Percentiles rank a stretch among this genome's conserved stretches.
These are phyloP conservation scores for Drosophila siamana DNA, from an alignment of 2,888 invertebrate species.

Conservation along the genomic window DNA sequence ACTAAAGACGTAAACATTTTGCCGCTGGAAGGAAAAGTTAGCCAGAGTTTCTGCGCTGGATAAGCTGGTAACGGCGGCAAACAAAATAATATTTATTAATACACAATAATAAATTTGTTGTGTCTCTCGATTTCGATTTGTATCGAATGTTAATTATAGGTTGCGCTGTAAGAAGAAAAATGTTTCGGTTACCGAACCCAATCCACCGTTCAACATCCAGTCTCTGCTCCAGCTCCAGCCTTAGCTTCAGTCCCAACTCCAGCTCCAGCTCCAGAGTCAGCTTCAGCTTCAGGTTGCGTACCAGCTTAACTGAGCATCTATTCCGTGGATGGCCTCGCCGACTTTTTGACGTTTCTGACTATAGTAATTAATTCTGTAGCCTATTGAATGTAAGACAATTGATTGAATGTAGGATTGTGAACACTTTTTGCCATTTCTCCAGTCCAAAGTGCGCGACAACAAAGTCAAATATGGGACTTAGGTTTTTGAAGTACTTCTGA, in stretches of 20 bases:
- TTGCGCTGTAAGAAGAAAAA: slow-evolving; percentile 79
- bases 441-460: background rate
- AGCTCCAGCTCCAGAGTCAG: background rate
- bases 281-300: background rate
- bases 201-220: slow-evolving; percentile 17
- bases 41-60: slow-evolving; percentile 21
- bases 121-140: slow-evolving; percentile 85
- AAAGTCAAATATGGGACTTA: too few relatives aligned
- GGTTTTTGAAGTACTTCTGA: too few relatives aligned
- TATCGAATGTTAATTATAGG: slow-evolving; percentile 85
- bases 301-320: slow-evolving; percentile 18
- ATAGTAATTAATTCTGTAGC: slow-evolving; percentile 80
- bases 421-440: background rate
- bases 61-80: slow-evolving; percentile 45
- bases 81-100: slow-evolving; percentile 84
- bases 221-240: background rate
- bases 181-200: slow-evolving; percentile 56
- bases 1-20: slow-evolving; percentile 36
- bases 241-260: background rate
- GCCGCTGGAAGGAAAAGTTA: slow-evolving; percentile 35
- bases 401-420: slow-evolving; percentile 15
- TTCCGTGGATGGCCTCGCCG: slow-evolving; percentile 45
- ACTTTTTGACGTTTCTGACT: slow-evolving; percentile 52
- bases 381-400: slow-evolving; percentile 42
- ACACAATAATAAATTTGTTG: slow-evolving; percentile 85